These are phyloP conservation scores for Tragelaphus strepsiceros DNA, from an alignment of 2,113 vertebrate species.

Conservation along the genomic window DNA sequence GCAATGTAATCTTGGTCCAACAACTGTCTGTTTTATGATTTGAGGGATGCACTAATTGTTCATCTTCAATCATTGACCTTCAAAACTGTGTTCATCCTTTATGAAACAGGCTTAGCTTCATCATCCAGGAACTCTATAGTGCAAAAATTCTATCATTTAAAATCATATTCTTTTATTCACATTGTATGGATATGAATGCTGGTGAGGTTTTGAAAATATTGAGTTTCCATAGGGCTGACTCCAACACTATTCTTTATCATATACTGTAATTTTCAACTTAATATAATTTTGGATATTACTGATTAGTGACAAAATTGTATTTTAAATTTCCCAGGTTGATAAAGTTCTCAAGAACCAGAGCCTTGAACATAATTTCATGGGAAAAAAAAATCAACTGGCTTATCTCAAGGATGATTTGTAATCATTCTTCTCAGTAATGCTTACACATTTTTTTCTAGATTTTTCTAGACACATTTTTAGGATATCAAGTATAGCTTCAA, in stretches of 20 bases:
- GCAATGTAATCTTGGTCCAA: background rate
- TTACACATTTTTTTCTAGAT: background rate
- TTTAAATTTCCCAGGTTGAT: background rate
- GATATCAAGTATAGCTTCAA: background rate
- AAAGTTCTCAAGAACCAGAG: background rate
- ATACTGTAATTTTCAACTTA: background rate
- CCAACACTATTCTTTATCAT: background rate
- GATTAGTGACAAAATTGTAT: background rate
- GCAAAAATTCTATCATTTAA: background rate
- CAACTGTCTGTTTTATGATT: background rate
- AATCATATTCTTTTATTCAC: background rate
- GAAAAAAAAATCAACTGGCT: background rate
- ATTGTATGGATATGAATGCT: background rate
- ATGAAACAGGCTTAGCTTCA: slow-evolving; percentile 3
- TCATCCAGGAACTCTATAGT: background rate
- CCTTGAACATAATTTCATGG: background rate
- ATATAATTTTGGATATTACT: background rate
- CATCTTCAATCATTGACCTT: background rate
- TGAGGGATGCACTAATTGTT: background rate
- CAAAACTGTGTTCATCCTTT: slow-evolving; percentile 26
- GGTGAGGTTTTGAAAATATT: background rate
- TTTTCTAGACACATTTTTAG: background rate
- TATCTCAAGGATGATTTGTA: background rate
- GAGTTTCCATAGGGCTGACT: background rate
- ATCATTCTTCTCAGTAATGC: background rate